Conservation (phyloP, 2,113 vertebrate genomes). For the Percina caprodes region DNA sequence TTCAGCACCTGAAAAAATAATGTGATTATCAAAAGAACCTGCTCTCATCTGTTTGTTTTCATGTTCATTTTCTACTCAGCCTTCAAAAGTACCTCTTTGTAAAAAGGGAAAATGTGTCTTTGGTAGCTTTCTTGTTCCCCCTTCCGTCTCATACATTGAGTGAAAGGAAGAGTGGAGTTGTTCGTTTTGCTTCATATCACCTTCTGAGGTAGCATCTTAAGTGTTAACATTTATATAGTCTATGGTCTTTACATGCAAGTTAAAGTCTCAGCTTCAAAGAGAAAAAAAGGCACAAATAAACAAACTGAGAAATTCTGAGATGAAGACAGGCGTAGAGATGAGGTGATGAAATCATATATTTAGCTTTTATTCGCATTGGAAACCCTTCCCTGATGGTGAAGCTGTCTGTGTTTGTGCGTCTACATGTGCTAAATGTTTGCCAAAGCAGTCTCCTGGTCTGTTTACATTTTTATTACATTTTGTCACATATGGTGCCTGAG, state of each 20-base stretch:
- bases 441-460: conserved; percentile 22
- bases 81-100: neutral
- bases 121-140: neutral
- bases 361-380: conserved; percentile 34
- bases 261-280: conserved; percentile 9
- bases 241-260: neutral
- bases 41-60: neutral
- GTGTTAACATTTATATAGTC: neutral
- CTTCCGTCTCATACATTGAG: neutral
- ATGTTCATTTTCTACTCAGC: neutral
- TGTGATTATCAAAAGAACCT: neutral
- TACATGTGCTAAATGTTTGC: conserved; percentile 47
- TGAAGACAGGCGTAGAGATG: neutral
- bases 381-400: conserved; percentile 23
- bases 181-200: conserved; percentile 14
- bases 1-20: conserved; percentile 22
- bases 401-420: conserved; percentile 22
- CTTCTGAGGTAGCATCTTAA: neutral
- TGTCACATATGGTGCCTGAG: conserved; percentile 55
- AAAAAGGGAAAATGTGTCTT: neutral
- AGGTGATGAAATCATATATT: conserved; percentile 31
- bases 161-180: neutral
- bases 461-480: neutral
- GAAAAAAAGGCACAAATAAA: neutral
- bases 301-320: neutral